Evolutionary conservation across 2,113 vertebrate genomes (phyloP), one percentile per base, ranked within the genome.

Genomic region (Solea senegalensis): DNA sequence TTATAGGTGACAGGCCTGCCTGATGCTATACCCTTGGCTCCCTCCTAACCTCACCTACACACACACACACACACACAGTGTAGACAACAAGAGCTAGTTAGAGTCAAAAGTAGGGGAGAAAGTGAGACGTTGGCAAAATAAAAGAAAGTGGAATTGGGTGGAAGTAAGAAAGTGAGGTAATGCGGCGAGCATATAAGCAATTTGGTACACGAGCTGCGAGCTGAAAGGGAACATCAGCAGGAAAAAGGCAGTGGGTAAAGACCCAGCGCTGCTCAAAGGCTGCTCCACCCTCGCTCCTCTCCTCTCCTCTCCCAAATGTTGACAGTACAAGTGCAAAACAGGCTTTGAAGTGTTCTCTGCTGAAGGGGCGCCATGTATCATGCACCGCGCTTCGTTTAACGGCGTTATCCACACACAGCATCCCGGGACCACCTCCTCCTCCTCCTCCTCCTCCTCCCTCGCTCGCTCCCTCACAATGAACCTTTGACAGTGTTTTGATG

Each of bases 281-380:
- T 89, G 90, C 90, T 90, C 89, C 91, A 91, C 90, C 87, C 80
- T 88, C 90, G 84, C 86, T 83, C 86, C 76, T 83, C 78, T 84
- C 80, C 66, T 43, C 56, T 86, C 82, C 70, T 66, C 74, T 87
- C 80, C 91, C 90, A 83, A 88, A 86, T 90, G 92, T 92, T 94
- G 93, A 94, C 94, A 93, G 92, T 91, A 85, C 87, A 90, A 90
- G 89, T 92, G 88, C 92, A 94, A 90, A 93, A 92, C 90, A 91
- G 84, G 81, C 91, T 94, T 93, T 94, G 91, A 94, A 93, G 92
- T 88, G 82, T 59, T 88, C 76, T 85, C 84, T 80, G 82, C 86
- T 88, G 89, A 88, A 91, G 88, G 89, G 89, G 86, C 72, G 86
- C 86, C 76, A 71, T 85, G 84, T 89, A 84, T 81, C 52, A 65